phyloP scores from a whole-genome alignment of 2,888 invertebrate genomes.

The Orthonevra nobilis region DNA sequence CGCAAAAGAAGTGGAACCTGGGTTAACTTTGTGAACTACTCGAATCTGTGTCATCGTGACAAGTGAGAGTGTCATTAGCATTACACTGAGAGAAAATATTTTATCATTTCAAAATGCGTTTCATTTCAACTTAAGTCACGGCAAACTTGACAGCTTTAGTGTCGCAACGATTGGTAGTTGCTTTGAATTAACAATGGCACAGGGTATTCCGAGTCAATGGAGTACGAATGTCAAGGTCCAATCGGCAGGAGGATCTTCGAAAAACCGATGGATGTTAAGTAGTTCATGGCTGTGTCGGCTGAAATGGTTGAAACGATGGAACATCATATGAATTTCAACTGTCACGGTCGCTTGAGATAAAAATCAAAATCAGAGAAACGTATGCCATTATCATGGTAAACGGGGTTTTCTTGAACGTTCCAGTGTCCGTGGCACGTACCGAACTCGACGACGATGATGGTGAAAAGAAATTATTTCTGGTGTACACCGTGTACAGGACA shows the following conservation, averaged over 20 bases:
- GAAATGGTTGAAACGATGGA: conserved; percentile 6
- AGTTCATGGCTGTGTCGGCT: conserved; percentile 33
- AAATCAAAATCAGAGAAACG: conserved; percentile 35
- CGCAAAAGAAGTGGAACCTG: conserved; percentile 1
- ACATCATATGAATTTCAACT: conserved; percentile 45
- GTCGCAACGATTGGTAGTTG: not conserved
- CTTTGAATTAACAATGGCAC: conserved; percentile 1
- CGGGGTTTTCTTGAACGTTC: conserved; percentile 1
- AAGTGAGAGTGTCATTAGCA: not conserved
- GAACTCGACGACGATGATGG: not conserved
- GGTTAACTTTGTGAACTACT: not conserved
- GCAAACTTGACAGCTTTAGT: no score
- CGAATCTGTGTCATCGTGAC: not conserved
- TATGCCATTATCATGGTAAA: conserved; percentile 29
- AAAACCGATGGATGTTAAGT: no score
- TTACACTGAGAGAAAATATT: not conserved
- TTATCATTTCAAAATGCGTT: no score
- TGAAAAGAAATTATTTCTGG: conserved; percentile 10
- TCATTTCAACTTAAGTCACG: no score
- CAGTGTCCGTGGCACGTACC: conserved; percentile 42
- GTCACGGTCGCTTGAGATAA: not conserved
- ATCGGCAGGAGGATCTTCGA: no score
- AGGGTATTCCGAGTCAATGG: not conserved
- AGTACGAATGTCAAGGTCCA: conserved; percentile 45
- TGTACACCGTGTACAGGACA: conserved; percentile 30